A percentile compares a stretch with the other conserved stretches of the same genome.
phyloP scores from a whole-genome alignment of 2,113 vertebrate species.

The Leucoraja erinaceus region DNA sequence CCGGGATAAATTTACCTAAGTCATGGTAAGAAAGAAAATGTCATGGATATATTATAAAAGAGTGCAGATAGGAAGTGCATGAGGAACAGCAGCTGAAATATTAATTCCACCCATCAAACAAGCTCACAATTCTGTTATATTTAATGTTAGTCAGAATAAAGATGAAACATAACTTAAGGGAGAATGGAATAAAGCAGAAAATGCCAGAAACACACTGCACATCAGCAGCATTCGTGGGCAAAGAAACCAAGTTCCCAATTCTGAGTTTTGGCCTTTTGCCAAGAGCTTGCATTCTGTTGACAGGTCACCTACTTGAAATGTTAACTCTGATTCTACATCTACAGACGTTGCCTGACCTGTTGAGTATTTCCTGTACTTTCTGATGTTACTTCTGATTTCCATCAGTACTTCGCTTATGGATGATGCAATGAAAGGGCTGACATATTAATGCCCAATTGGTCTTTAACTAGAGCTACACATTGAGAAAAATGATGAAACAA shows the following conservation, averaged over 20 bases:
- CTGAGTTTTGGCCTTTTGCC: too few relatives aligned
- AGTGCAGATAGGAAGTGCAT: neutral
- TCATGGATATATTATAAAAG: neutral
- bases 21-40: neutral
- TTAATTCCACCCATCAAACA: neutral
- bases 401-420: neutral
- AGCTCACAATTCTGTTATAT: neutral
- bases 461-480: neutral
- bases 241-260: too few relatives aligned
- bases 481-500: neutral
- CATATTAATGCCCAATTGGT: neutral
- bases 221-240: too few relatives aligned
- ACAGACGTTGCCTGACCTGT: too few relatives aligned
- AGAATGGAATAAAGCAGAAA: neutral
- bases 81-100: neutral
- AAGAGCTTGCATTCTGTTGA: too few relatives aligned
- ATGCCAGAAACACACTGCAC: too few relatives aligned
- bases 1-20: neutral
- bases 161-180: neutral
- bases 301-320: too few relatives aligned
- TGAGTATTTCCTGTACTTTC: too few relatives aligned
- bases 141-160: too few relatives aligned
- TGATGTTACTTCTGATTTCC: too few relatives aligned
- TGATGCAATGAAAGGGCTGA: neutral
- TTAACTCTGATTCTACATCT: too few relatives aligned